Evolutionary conservation across 2,797 vertebrate species (phyloP).

Genomic region (Peromyscus eremicus): DNA sequence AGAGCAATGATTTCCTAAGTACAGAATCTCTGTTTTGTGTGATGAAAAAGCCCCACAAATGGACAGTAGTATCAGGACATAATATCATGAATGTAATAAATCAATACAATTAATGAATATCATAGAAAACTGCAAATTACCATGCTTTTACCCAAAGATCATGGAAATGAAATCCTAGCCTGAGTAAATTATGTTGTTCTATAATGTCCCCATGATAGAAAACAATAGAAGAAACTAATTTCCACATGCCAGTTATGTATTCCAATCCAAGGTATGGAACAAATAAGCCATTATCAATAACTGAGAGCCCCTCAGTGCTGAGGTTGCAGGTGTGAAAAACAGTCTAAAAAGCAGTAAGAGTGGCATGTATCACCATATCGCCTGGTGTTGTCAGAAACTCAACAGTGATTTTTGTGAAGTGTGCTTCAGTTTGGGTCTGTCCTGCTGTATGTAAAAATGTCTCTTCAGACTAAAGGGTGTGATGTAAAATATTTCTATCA

Average conservation of each 20-base stretch:
- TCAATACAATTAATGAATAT: too few relatives aligned
- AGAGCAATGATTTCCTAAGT: too few relatives aligned
- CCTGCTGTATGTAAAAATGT: not conserved
- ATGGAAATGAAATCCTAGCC: not conserved
- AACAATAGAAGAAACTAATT: not conserved
- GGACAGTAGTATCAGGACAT: too few relatives aligned
- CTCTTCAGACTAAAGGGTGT: not conserved
- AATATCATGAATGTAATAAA: too few relatives aligned
- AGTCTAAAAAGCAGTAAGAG: not conserved
- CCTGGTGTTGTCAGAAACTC: not conserved
- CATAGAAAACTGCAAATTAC: not conserved
- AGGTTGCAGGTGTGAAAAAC: not conserved
- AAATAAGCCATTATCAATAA: not conserved
- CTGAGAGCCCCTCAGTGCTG: not conserved
- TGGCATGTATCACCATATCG: not conserved
- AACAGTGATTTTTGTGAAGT: not conserved
- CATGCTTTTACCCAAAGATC: slow-evolving; percentile 1
- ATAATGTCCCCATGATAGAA: not conserved
- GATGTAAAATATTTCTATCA: not conserved
- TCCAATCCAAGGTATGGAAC: not conserved
- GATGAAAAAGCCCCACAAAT: too few relatives aligned
- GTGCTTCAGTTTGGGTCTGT: not conserved
- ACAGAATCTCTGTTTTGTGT: too few relatives aligned
- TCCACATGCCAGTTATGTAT: not conserved
- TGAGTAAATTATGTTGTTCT: not conserved